A percentile compares a stretch with the other conserved stretches of the same genome.
Conservation (phyloP, 2,113 vertebrate species). For the Phocoena phocoena region DNA sequence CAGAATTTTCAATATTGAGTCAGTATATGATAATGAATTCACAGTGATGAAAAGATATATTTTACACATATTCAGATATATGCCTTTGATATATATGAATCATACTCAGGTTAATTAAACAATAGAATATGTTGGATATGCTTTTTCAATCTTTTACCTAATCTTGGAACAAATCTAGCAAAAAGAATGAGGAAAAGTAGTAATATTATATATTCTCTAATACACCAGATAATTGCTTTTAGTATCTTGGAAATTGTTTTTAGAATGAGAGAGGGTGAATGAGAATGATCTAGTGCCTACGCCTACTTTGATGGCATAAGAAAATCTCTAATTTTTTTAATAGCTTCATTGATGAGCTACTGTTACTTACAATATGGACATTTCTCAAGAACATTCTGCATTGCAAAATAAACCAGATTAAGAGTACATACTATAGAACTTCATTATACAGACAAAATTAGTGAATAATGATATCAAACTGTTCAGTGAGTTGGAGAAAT, state of each 20-base stretch:
- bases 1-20: background rate
- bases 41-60: background rate
- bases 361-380: background rate
- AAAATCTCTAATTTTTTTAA: background rate
- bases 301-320: background rate
- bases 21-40: background rate
- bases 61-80: background rate
- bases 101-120: background rate
- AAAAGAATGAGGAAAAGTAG: background rate
- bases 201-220: background rate
- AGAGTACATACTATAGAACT: background rate
- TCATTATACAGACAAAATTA: background rate
- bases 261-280: background rate
- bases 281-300: background rate
- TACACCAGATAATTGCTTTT: background rate
- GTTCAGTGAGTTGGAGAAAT: background rate
- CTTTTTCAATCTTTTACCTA: background rate
- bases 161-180: background rate
- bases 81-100: background rate
- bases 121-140: background rate
- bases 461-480: background rate
- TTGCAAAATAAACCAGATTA: background rate
- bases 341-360: background rate
- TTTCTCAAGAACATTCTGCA: background rate
- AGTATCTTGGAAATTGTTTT: background rate